Evolutionary conservation across 1,140 invertebrate species (phyloP).

Genomic region (Drosophila hydei): DNA sequence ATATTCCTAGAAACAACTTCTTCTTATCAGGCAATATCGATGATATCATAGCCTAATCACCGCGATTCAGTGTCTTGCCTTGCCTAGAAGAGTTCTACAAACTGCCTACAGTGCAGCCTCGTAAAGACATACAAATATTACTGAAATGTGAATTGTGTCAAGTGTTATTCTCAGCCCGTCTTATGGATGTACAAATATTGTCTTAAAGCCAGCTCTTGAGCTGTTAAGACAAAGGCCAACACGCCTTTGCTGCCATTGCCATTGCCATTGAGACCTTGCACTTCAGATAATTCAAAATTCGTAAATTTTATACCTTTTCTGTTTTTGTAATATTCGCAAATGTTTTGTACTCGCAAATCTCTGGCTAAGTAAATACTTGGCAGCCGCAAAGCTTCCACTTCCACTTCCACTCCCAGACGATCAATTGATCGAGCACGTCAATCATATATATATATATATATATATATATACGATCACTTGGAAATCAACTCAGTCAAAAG

Average conservation of each 20-base stretch:
- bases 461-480: slow-evolving; percentile 25
- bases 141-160: too few species aligned
- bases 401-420: slow-evolving; percentile 39
- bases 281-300: slow-evolving; percentile 16
- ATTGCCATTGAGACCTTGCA: slow-evolving; percentile 24
- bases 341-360: slow-evolving; percentile 28
- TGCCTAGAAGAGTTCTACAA: too few species aligned
- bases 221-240: too few species aligned
- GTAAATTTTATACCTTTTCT: slow-evolving; percentile 6
- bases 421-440: slow-evolving; percentile 49
- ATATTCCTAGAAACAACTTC: too few species aligned
- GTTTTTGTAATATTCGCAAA: slow-evolving; percentile 39
- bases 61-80: too few species aligned
- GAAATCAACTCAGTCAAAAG: slow-evolving; percentile 32
- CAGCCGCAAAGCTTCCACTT: slow-evolving; percentile 25
- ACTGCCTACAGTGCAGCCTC: too few species aligned
- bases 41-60: too few species aligned
- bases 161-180: neutral
- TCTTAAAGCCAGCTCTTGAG: slow-evolving; percentile 8
- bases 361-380: slow-evolving; percentile 37
- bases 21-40: too few species aligned
- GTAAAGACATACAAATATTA: too few species aligned
- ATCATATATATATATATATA: slow-evolving; percentile 28
- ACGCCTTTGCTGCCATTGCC: too few species aligned
- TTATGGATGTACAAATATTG: neutral